A percentile compares a stretch with the other conserved stretches of the same genome.
Evolutionary conservation across 1,140 invertebrate species (phyloP).

Genomic region (Harpegnathos saltator): DNA sequence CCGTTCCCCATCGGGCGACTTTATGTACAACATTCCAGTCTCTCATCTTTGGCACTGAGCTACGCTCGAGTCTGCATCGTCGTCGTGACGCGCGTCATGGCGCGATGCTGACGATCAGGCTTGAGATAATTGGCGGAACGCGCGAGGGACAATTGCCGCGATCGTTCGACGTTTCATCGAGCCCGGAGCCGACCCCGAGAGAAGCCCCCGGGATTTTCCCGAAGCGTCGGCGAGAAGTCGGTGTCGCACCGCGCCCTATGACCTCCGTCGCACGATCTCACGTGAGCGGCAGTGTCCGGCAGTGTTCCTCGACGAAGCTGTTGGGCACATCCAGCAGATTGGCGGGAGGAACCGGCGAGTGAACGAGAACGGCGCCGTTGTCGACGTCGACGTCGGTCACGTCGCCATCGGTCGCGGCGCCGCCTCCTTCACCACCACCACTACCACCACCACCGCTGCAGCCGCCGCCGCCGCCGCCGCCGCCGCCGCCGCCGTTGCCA

Average conservation of each 20-base stretch:
- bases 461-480: conserved; percentile 60
- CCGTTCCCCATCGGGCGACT: conserved; percentile 65
- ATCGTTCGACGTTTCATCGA: too few relatives aligned
- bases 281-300: conserved; percentile 79
- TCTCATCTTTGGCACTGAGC: conserved; percentile 82
- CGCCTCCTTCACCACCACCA: too few relatives aligned
- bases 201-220: neutral
- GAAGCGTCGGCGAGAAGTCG: neutral
- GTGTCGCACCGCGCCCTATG: neutral
- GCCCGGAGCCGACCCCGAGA: too few relatives aligned
- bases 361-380: conserved; percentile 49
- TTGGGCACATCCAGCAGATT: conserved; percentile 77
- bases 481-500: conserved; percentile 30
- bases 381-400: conserved; percentile 70
- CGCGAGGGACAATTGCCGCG: neutral
- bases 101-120: conserved; percentile 53
- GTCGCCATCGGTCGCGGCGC: conserved; percentile 33
- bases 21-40: conserved; percentile 79
- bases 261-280: conserved; percentile 57
- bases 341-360: conserved; percentile 62
- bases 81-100: conserved; percentile 49
- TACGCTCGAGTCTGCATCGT: conserved; percentile 67
- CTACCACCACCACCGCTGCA: too few relatives aligned
- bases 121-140: conserved; percentile 57
- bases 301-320: conserved; percentile 77